Base-by-base conservation (phyloP, 2,888 invertebrate genomes). In the Apeira syringaria region DNA sequence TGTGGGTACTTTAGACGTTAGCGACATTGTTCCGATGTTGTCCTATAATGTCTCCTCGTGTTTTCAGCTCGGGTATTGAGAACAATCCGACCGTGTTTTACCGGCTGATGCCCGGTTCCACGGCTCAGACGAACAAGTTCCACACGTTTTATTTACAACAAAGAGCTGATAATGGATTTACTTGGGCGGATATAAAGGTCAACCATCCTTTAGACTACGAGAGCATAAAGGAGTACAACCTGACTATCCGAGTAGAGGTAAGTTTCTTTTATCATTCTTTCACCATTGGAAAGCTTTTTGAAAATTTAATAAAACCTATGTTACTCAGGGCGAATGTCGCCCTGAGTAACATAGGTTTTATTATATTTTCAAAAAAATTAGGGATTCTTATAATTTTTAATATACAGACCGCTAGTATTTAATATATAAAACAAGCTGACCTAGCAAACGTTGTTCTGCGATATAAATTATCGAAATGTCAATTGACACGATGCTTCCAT, bases 31-130 rank as follows among this genome's bases (percentile, higher is more conserved):
- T 42, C 34, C 40, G 47, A 50, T 47, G 35, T 50, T 43, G 46
- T 63, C 46, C 57, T 74, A 58, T 65, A 80, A 63, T 55, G 51
- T 61, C 20, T 63, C 62, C 27, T 69, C 66, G 46, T 72, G 50
- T 76, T 88, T 86, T 81, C 93, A 97, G 98, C 92, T 98, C 98
- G 79, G 98, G 98, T 61, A 98, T 98, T 84, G 97, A 97, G 81
- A 97, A 97, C 87, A 98, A 97, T 88, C 98, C 98, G 45, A 97
- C 97, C 64, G 98, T 98, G 64, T 98, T 97, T 92, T 98, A 98
- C 90, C 95, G 96, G 50, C 90, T 98, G 76, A 98, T 98, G 95
- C 97, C 97, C 54, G 98, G 98, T 54, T 97, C 97, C 20, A 98
- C 98, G 41, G 97, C 98, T 4, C 98, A 98, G 88, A 98, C 98